Percentiles rank a stretch among this genome's conserved stretches.
Conservation (phyloP, 2,797 vertebrate genomes). For the Fundulus diaphanus region DNA sequence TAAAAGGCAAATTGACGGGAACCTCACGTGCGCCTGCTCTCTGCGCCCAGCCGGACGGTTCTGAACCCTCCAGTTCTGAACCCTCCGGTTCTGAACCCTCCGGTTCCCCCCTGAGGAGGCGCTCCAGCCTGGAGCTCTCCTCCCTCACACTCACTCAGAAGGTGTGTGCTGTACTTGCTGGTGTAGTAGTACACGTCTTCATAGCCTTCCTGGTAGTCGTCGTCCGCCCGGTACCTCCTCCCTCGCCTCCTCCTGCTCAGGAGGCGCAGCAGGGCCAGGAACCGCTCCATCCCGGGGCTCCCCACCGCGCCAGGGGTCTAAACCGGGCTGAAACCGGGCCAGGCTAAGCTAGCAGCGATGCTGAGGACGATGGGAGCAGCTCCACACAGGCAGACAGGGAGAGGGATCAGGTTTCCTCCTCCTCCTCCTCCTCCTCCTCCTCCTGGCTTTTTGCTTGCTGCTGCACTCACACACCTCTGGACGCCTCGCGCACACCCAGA, state of each 20-base stretch:
- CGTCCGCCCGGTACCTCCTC: slow-evolving; percentile 96
- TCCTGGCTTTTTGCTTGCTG: slow-evolving; percentile 17
- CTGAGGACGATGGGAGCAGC: slow-evolving; percentile 37
- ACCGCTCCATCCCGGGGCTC: slow-evolving; percentile 87
- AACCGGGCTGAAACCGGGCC: slow-evolving; percentile 27
- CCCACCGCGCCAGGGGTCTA: slow-evolving; percentile 20
- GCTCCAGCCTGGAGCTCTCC: slow-evolving; percentile 26
- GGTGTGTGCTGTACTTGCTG: slow-evolving; percentile 84
- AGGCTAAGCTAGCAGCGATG: slow-evolving; percentile 41
- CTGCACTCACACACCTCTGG: slow-evolving; percentile 46
- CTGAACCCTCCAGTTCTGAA: not conserved
- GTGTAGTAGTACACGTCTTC: slow-evolving; percentile 99
- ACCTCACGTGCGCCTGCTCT: not conserved
- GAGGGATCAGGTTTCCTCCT: slow-evolving; percentile 65
- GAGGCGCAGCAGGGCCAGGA: slow-evolving; percentile 93
- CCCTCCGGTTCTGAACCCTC: not conserved
- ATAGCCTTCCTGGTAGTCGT: slow-evolving; percentile 98
- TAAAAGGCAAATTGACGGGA: not conserved
- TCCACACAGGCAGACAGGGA: slow-evolving; percentile 29
- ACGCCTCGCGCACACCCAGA: slow-evolving; percentile 20
- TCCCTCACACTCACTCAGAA: slow-evolving; percentile 83
- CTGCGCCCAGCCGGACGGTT: not conserved
- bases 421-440: slow-evolving; percentile 20
- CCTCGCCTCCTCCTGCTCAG: slow-evolving; percentile 93
- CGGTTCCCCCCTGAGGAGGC: not conserved